Conservation (phyloP, 2,113 vertebrate species). For the Malurus alboscapulatus region DNA sequence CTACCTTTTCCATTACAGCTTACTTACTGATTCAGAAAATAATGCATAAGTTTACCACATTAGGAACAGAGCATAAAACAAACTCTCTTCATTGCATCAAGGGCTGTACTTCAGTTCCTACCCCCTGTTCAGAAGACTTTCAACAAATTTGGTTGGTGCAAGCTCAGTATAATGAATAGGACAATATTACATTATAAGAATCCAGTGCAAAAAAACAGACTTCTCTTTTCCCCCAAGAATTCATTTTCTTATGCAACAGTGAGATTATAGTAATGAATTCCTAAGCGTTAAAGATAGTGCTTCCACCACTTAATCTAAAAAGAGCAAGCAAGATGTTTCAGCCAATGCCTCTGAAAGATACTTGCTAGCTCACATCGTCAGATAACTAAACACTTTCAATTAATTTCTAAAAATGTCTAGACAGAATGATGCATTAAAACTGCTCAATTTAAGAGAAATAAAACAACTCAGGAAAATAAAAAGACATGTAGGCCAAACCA, state of each 20-base stretch:
- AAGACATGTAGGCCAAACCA: not conserved
- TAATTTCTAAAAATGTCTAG: not conserved
- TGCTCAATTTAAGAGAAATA: conserved; percentile 48
- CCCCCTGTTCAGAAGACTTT: not conserved
- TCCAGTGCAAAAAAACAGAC: not conserved
- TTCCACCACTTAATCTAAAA: not conserved
- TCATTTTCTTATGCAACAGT: not conserved
- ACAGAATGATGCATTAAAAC: not conserved
- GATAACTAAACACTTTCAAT: not conserved
- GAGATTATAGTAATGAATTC: not conserved
- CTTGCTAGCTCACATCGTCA: not conserved
- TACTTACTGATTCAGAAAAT: conserved; percentile 43
- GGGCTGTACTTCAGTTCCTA: not conserved
- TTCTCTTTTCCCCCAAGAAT: not conserved
- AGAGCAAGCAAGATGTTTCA: not conserved
- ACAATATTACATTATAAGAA: not conserved
- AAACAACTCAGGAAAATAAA: conserved; percentile 3
- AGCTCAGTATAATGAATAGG: not conserved
- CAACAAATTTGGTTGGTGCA: not conserved
- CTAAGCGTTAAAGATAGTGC: not conserved
- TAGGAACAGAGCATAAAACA: not conserved
- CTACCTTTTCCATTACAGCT: conserved; percentile 48
- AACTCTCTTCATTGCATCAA: not conserved
- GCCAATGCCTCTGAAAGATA: not conserved
- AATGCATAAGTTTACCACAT: not conserved